These are phyloP conservation scores for Heterohyrax brucei DNA, from an alignment of 2,797 vertebrate genomes.

Conservation along the genomic window DNA sequence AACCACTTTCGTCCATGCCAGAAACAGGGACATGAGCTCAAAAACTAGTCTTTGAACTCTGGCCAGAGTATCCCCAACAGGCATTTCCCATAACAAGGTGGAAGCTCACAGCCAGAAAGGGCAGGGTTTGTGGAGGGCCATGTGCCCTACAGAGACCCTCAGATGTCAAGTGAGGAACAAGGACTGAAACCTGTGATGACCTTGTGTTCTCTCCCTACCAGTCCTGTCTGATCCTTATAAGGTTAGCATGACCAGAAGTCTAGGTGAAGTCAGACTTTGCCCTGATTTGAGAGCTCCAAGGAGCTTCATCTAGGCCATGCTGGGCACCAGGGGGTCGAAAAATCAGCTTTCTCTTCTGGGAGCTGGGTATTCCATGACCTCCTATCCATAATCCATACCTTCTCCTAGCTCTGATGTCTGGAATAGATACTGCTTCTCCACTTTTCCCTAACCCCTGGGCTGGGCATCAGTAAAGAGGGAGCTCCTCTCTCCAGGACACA, in stretches of 20 bases:
- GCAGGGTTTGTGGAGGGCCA: not conserved
- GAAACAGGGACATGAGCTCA: not conserved
- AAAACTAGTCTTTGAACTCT: not conserved
- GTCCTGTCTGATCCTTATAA: not conserved
- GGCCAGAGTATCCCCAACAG: not conserved
- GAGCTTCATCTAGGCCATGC: not conserved
- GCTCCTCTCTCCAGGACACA: not conserved
- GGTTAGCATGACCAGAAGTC: not conserved
- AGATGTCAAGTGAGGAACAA: slow-evolving; percentile 21
- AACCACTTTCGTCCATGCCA: not conserved
- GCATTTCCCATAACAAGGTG: not conserved
- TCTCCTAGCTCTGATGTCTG: not conserved
- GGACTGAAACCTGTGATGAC: not conserved
- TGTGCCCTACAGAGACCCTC: not conserved
- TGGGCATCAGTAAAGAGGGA: slow-evolving; percentile 22
- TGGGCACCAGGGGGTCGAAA: not conserved
- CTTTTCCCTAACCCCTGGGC: slow-evolving; percentile 25
- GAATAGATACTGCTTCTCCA: slow-evolving; percentile 5
- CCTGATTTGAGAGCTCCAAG: not conserved
- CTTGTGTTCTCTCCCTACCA: not conserved
- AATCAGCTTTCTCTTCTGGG: not conserved
- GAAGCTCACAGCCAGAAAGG: not conserved
- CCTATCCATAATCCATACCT: not conserved
- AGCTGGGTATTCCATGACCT: not conserved
- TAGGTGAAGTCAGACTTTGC: slow-evolving; percentile 17